These are phyloP conservation scores for Gnathonemus echidnorhynchus DNA, from an alignment of 2,113 vertebrate genomes.

Conservation along the genomic window DNA sequence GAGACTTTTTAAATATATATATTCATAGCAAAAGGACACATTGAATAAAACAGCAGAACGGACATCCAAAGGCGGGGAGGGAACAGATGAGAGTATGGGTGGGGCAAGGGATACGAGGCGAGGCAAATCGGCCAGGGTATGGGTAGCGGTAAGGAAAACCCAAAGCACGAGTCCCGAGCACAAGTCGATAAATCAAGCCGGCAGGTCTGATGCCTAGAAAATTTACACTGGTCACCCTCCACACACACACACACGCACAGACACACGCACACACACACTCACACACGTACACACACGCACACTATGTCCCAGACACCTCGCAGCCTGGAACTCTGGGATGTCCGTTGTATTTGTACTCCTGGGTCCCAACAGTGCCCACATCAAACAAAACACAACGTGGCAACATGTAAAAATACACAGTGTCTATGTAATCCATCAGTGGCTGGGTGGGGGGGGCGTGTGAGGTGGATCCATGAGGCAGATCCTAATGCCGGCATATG, in stretches of 20 bases:
- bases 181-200: neutral
- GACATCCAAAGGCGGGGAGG: neutral
- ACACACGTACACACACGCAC: neutral
- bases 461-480: neutral
- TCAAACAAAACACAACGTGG: neutral
- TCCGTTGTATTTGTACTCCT: neutral
- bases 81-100: neutral
- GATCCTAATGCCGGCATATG: neutral
- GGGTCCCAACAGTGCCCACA: neutral
- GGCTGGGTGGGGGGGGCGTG: neutral
- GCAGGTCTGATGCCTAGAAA: neutral
- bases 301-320: neutral
- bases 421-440: neutral
- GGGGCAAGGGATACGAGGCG: too few species aligned
- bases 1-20: neutral
- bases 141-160: too few species aligned
- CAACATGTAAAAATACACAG: neutral
- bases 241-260: neutral
- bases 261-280: neutral
- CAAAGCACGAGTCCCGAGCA: neutral
- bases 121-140: neutral
- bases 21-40: neutral
- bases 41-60: neutral
- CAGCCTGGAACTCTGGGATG: neutral
- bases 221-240: neutral